Evolutionary conservation across 2,888 invertebrate genomes (phyloP), one percentile per base, ranked within the genome.

Genomic region (Venustoraphidia nigricollis): DNA sequence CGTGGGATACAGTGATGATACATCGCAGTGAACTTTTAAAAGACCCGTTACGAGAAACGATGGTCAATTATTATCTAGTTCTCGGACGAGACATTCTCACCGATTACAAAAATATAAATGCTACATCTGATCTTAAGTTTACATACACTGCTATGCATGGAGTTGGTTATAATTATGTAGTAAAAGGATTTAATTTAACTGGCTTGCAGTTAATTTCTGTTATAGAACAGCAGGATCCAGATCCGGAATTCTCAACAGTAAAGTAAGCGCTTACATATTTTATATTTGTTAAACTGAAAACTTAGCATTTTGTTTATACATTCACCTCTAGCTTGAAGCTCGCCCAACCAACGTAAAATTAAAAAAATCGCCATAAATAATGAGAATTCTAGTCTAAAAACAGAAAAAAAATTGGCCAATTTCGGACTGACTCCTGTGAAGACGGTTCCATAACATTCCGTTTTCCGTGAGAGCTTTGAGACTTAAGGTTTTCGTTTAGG

Each of bases 71-170:
- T 65, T 79, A 79, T 60, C 60, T 71, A 10, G 72, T 73, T 36
- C 67, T 91, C 3, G 63, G 66, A 10, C 62, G 68, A 5, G 68
- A 68, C 35, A 65, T 85, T 9, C 65, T 78, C 14, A 63, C 72
- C 35, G 71, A 71, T 3, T 65, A 73, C 9, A 56, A 77, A 36
- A 66, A 72, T 39, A 62, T 76, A 37, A 83, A 81, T 56, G 65
- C 64, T 40, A 70, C 66, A 13, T 72, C 76, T 0, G 64, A 70
- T 0, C 61, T 87, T 1, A 75, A 76, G 46, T 80, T 91, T 53
- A 86, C 89, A 0, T 97, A 96, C 62, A 94, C 95, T 10, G 89
- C 97, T 0, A 93, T 99, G 90, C 98, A 99, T 63, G 98, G 98
- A 5, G 96, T 98, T 5, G 96, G 96, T 0, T 84, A 86, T 61